phyloP scores from a whole-genome alignment of 2,797 vertebrate genomes.

The Pteronotus mesoamericanus region DNA sequence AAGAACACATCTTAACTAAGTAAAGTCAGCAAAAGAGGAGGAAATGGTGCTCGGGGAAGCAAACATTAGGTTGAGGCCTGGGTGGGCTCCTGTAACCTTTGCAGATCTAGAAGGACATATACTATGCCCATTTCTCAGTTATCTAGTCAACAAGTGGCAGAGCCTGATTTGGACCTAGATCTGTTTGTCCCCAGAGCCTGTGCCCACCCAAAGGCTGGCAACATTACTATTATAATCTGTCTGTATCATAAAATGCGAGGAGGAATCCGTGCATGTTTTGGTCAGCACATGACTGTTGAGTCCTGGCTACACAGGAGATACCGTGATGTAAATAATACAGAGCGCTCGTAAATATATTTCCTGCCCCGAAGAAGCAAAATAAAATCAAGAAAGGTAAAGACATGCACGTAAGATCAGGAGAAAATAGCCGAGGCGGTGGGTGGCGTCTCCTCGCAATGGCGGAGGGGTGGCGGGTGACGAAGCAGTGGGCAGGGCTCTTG shows the following conservation, averaged over 20 bases:
- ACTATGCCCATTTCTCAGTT: background rate
- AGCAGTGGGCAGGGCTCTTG: background rate
- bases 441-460: background rate
- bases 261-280: background rate
- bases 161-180: background rate
- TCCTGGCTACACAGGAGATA: background rate
- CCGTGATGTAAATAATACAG: background rate
- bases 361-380: background rate
- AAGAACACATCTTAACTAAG: background rate
- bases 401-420: background rate
- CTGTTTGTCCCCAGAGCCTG: background rate
- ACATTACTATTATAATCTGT: background rate
- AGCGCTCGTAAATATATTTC: background rate
- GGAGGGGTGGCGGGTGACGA: background rate
- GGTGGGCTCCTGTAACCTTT: too few relatives aligned
- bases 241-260: background rate
- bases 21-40: background rate
- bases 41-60: background rate
- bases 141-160: background rate
- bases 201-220: background rate
- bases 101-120: background rate
- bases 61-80: accelerated
- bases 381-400: background rate
- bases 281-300: background rate
- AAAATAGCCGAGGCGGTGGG: accelerated